These are phyloP conservation scores for Rhinichthys klamathensis DNA, from an alignment of 2,113 vertebrate genomes.

Conservation along the genomic window DNA sequence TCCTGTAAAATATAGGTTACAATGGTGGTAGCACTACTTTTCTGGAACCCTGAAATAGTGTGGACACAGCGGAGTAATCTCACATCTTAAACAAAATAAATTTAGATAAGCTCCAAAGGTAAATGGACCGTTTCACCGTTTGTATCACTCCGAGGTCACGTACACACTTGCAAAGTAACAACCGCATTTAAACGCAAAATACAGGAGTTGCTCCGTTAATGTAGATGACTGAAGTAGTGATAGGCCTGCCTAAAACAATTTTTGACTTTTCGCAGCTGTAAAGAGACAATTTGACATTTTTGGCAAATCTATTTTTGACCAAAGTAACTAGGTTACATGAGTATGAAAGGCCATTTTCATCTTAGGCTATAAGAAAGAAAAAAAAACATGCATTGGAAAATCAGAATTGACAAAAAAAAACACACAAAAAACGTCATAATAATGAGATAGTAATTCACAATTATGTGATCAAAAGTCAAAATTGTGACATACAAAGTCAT, in stretches of 20 bases:
- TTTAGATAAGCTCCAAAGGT: no score
- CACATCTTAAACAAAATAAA: no score
- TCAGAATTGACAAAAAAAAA: background rate
- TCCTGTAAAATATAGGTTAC: no score
- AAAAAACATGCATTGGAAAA: background rate
- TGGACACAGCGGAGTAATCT: background rate
- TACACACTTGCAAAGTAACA: background rate
- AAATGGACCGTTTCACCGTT: background rate
- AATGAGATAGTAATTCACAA: background rate
- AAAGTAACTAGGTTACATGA: background rate
- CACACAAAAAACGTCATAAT: background rate
- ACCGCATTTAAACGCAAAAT: background rate
- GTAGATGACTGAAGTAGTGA: background rate
- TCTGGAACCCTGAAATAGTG: background rate
- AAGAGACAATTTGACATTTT: background rate
- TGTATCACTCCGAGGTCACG: background rate
- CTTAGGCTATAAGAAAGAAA: background rate
- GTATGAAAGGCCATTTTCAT: background rate
- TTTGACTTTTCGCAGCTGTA: background rate
- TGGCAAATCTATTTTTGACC: background rate
- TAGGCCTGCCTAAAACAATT: background rate
- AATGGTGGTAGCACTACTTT: no score
- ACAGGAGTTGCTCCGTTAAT: background rate
- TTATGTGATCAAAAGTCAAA: background rate
- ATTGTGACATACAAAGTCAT: background rate